phyloP scores from a whole-genome alignment of 2,113 vertebrate genomes.

The Falcunculus frontatus region DNA sequence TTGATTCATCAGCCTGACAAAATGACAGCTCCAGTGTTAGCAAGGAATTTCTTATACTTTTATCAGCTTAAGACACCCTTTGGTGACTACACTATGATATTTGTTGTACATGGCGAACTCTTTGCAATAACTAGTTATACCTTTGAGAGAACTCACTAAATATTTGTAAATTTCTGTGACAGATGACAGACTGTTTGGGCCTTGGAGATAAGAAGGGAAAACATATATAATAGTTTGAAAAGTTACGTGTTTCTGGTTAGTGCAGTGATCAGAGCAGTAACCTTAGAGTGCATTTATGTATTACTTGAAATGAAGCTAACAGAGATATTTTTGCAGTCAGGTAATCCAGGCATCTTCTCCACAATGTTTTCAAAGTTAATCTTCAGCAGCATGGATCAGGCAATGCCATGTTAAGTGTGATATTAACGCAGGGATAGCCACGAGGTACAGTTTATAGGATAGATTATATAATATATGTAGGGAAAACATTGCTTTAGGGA shows the following conservation, averaged over 20 bases:
- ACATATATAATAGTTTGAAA: not conserved
- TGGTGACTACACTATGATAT: not conserved
- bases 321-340: not conserved
- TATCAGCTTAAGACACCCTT: not conserved
- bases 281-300: not conserved
- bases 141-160: not conserved
- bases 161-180: not conserved
- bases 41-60: not conserved
- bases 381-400: not conserved
- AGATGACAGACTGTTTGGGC: not conserved
- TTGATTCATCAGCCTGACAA: not conserved
- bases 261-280: not conserved
- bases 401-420: accelerated
- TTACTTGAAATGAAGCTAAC: not conserved
- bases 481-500: not conserved
- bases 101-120: not conserved
- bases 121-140: not conserved
- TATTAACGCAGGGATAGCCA: not conserved
- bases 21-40: not conserved
- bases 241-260: not conserved
- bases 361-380: not conserved
- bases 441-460: not conserved
- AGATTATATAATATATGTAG: not conserved
- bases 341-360: not conserved
- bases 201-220: not conserved